Conservation (phyloP, 23 tunicate genomes). For the Phallusia fumigata region DNA sequence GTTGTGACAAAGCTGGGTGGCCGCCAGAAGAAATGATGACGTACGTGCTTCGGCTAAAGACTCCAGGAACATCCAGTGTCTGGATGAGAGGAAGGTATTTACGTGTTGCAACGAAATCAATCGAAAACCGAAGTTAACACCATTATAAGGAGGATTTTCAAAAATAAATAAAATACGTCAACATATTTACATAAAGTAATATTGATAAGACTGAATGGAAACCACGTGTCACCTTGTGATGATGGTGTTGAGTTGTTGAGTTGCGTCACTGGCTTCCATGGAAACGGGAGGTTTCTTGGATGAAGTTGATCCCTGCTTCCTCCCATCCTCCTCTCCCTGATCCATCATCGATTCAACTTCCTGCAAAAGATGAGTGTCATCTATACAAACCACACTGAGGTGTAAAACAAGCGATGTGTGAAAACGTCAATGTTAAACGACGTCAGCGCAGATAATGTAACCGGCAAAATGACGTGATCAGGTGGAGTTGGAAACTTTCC, state of each 20-base stretch:
- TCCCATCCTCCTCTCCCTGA: conserved; percentile 6
- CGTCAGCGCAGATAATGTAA: too few relatives aligned
- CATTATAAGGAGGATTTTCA: not conserved
- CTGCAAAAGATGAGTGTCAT: conserved; percentile 12
- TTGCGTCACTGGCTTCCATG: conserved; percentile 16
- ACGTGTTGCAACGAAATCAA: not conserved
- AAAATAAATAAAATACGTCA: not conserved
- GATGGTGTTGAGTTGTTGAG: conserved; percentile 41
- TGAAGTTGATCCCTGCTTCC: not conserved
- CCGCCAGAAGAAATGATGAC: conserved; percentile 66
- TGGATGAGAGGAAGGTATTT: conserved; percentile 12
- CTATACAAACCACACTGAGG: too few relatives aligned
- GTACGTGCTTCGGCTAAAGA: conserved; percentile 49
- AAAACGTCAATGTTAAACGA: too few relatives aligned
- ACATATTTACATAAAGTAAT: not conserved
- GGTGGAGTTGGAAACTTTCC: too few relatives aligned
- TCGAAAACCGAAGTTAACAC: not conserved
- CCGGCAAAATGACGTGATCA: too few relatives aligned
- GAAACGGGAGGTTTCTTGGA: not conserved
- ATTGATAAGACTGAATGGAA: not conserved
- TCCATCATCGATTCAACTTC: conserved; percentile 74
- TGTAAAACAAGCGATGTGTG: too few relatives aligned
- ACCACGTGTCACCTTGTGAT: conserved; percentile 17
- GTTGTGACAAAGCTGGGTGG: conserved; percentile 86
- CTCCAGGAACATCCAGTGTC: conserved; percentile 65